A percentile compares a stretch with the other conserved stretches of the same genome.
These are phyloP conservation scores for Morbakka virulenta DNA, from an alignment of 30 jellyfish, hydroid and myxozoan species.

Conservation along the genomic window DNA sequence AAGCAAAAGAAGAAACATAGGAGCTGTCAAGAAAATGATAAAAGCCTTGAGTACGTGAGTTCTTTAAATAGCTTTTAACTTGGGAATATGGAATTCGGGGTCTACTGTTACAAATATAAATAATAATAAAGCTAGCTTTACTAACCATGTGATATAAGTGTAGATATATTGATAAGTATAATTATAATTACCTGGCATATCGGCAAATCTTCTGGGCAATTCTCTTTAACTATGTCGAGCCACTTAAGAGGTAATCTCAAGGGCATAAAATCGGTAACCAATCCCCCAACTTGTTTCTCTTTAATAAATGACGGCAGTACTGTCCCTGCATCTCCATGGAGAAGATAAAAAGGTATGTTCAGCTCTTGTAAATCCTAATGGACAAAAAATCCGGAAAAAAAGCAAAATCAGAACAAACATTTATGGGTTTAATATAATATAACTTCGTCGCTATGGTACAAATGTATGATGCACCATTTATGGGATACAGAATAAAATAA, in stretches of 20 bases:
- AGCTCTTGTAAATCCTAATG: conserved; percentile 57
- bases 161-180: no score
- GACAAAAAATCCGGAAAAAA: no score
- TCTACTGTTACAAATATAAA: no score
- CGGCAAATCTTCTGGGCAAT: conserved; percentile 51
- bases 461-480: neutral
- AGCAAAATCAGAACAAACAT: neutral
- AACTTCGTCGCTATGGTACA: neutral
- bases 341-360: conserved; percentile 41
- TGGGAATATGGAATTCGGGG: no score
- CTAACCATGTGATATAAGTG: no score
- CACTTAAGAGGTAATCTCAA: conserved; percentile 45
- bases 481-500: no score
- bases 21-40: no score
- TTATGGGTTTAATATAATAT: neutral
- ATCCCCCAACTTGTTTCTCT: conserved; percentile 43
- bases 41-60: no score
- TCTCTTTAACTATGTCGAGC: conserved; percentile 42
- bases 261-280: conserved; percentile 77
- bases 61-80: no score
- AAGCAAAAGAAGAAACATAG: no score
- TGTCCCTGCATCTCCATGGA: conserved; percentile 56
- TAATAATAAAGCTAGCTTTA: no score
- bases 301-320: conserved; percentile 46
- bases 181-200: conserved; percentile 52